A percentile compares a stretch with the other conserved stretches of the same genome.
phyloP scores from a whole-genome alignment of 2,113 vertebrate species.

The Fulica atra region DNA sequence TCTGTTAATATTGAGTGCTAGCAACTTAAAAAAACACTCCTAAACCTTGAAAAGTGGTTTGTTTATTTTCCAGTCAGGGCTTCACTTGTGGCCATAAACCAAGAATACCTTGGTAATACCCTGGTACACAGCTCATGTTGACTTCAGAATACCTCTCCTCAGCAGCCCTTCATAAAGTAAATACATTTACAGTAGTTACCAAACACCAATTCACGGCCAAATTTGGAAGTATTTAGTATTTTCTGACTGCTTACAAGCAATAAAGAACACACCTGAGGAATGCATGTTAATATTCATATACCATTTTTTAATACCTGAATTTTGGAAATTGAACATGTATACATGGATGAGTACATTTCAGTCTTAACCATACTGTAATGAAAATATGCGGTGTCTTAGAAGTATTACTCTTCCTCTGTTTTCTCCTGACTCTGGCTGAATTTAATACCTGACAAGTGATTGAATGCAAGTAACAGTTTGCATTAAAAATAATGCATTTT shows the following conservation, averaged over 20 bases:
- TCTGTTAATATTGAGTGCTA: background rate
- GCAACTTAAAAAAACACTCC: background rate
- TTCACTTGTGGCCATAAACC: background rate
- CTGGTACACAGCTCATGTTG: background rate
- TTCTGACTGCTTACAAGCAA: background rate
- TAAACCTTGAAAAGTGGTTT: background rate
- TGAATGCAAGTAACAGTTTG: background rate
- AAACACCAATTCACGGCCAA: background rate
- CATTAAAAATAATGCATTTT: constrained; percentile 34
- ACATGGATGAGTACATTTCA: background rate
- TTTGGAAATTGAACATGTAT: background rate
- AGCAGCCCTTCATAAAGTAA: background rate
- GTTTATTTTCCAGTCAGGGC: background rate
- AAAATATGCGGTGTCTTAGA: background rate
- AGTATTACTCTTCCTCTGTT: background rate
- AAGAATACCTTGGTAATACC: background rate
- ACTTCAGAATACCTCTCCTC: background rate
- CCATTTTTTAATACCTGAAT: background rate
- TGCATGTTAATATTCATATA: background rate
- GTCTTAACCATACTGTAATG: background rate
- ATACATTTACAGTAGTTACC: background rate
- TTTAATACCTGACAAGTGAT: background rate
- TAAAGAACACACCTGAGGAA: background rate
- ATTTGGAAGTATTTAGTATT: background rate
- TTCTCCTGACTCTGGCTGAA: background rate